These are phyloP conservation scores for Leistus spinibarbis DNA, from an alignment of 2,888 invertebrate species.

Conservation along the genomic window DNA sequence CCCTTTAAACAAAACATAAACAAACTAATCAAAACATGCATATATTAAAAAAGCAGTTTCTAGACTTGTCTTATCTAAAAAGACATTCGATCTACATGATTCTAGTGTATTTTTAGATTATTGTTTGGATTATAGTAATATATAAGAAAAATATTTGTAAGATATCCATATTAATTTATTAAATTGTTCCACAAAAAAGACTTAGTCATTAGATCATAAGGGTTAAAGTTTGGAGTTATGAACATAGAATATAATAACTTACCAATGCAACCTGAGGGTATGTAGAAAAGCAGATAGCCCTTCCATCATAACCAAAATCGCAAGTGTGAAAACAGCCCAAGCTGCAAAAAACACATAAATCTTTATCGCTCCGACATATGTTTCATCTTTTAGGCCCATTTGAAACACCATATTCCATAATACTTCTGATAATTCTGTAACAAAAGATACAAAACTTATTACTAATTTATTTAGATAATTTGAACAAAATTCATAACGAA, in stretches of 20 bases:
- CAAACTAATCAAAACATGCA: not conserved
- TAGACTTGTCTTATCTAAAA: no score
- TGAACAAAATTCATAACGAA: not conserved
- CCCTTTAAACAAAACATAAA: conserved; percentile 63
- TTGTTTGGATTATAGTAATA: no score
- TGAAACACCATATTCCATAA: conserved; percentile 74
- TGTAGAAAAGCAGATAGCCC: conserved; percentile 90
- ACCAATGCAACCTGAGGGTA: conserved; percentile 89
- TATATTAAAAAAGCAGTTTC: not conserved
- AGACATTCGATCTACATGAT: no score
- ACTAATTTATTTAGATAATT: not conserved
- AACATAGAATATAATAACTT: conserved; percentile 38
- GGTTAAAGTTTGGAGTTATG: not conserved
- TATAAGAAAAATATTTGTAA: no score
- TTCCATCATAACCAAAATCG: conserved; percentile 88
- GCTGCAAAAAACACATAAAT: conserved; percentile 72
- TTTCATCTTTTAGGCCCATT: conserved; percentile 43
- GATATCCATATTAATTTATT: no score
- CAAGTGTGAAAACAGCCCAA: conserved; percentile 82
- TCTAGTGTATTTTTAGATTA: no score
- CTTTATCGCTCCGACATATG: conserved; percentile 58
- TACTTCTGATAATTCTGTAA: conserved; percentile 79
- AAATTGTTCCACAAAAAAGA: no score
- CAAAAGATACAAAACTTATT: no score
- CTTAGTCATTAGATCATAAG: no score